Percentiles rank a stretch among this genome's conserved stretches.
phyloP scores from a whole-genome alignment of 1,140 invertebrate genomes.

The Cydia splendana region DNA sequence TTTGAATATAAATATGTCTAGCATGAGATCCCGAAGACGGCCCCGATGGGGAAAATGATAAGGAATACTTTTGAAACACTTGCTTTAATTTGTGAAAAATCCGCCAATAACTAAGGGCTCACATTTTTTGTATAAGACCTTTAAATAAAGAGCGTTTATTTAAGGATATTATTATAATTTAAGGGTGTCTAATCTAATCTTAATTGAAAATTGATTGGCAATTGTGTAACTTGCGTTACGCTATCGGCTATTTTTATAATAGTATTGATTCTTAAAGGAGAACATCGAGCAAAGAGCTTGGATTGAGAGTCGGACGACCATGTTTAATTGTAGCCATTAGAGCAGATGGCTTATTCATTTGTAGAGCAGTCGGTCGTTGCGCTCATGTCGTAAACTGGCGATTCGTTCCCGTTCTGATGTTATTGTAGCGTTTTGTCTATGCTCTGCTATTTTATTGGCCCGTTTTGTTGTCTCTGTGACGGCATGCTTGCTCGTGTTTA shows the following conservation, averaged over 20 bases:
- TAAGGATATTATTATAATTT: no score
- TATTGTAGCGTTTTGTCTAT: conserved; percentile 80
- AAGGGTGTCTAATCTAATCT: no score
- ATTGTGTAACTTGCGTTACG: no score
- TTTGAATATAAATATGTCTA: conserved; percentile 22
- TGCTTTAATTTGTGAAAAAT: neutral
- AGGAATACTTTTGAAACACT: neutral
- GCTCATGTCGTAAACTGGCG: conserved; percentile 77
- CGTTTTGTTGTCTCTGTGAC: conserved; percentile 73
- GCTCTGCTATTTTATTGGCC: conserved; percentile 75
- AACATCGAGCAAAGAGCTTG: conserved; percentile 45
- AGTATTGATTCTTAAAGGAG: conserved; percentile 53
- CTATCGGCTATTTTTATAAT: neutral
- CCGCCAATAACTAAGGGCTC: neutral
- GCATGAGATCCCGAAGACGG: neutral
- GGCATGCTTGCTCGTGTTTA: conserved; percentile 52
- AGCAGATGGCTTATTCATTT: conserved; percentile 80
- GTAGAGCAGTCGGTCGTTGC: conserved; percentile 77
- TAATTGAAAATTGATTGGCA: no score
- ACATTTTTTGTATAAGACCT: no score
- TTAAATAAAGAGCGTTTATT: no score
- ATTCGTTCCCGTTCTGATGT: conserved; percentile 78
- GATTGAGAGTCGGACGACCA: conserved; percentile 56
- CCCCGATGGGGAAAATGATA: neutral
- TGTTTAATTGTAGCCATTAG: conserved; percentile 79